Percentiles rank a stretch among this genome's conserved stretches.
Evolutionary conservation across 37 sponge, comb jelly and placozoan genomes (phyloP).

Genomic region (Spongilla lacustris): DNA sequence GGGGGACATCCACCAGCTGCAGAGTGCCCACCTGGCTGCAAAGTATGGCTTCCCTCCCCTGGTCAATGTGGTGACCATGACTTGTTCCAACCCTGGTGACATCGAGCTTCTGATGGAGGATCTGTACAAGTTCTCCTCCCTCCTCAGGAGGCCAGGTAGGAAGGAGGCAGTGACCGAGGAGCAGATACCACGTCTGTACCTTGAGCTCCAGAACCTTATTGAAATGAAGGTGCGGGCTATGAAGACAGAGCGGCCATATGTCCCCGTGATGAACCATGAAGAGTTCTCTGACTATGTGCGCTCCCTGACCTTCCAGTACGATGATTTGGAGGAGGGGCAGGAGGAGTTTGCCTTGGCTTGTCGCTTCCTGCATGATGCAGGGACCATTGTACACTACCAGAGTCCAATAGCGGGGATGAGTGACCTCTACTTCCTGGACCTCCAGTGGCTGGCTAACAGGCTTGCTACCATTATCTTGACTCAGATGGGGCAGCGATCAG

Average conservation of each 20-base stretch:
- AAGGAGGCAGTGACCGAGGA: constrained; percentile 28
- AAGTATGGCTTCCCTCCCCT: constrained; percentile 52
- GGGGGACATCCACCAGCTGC: constrained; percentile 17
- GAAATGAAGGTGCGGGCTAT: constrained; percentile 56
- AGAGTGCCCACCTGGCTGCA: not conserved
- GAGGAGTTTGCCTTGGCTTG: constrained; percentile 68
- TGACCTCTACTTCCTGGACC: constrained; percentile 69
- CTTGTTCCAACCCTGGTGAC: constrained; percentile 37
- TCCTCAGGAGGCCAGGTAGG: constrained; percentile 15
- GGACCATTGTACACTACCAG: constrained; percentile 55
- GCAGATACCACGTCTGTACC: constrained; percentile 60
- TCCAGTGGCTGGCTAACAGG: constrained; percentile 70
- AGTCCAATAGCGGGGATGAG: constrained; percentile 3
- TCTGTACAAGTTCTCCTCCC: constrained; percentile 32
- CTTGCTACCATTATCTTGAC: constrained; percentile 33
- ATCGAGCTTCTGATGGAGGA: constrained; percentile 47
- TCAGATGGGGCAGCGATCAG: not conserved
- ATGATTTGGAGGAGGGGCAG: constrained; percentile 51
- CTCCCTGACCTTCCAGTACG: constrained; percentile 42
- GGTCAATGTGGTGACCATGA: constrained; percentile 43
- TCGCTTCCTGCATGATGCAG: constrained; percentile 74
- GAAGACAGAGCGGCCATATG: constrained; percentile 8
- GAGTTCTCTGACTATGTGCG: constrained; percentile 64
- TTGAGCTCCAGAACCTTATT: constrained; percentile 62
- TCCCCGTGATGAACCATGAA: constrained; percentile 42